phyloP scores from a whole-genome alignment of 2,113 vertebrate species.

The Dicrurus megarhynchus region DNA sequence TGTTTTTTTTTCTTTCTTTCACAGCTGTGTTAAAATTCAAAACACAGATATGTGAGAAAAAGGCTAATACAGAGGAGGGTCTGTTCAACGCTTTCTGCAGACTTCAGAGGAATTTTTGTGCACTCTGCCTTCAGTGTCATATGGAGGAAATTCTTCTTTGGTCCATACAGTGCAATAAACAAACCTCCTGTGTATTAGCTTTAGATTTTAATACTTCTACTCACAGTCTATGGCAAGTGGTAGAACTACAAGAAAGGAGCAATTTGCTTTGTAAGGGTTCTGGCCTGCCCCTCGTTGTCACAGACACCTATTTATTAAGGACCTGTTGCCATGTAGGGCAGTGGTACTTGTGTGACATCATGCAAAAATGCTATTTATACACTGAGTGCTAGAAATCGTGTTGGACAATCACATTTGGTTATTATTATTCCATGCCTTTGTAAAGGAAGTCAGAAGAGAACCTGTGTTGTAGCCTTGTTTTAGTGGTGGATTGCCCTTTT shows the following conservation, averaged over 20 bases:
- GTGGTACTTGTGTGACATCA: not conserved
- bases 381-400: not conserved
- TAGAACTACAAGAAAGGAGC: not conserved
- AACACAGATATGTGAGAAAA: conserved; percentile 36
- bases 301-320: not conserved
- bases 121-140: conserved; percentile 1
- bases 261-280: not conserved
- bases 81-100: conserved; percentile 20
- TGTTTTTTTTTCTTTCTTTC: not conserved
- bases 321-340: not conserved
- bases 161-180: conserved; percentile 27
- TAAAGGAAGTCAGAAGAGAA: not conserved
- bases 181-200: conserved; percentile 19
- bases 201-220: conserved; percentile 4
- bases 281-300: not conserved
- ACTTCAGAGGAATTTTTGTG: conserved; percentile 52
- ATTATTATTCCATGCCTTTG: not conserved
- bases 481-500: not conserved
- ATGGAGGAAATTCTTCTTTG: conserved; percentile 25
- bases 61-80: conserved; percentile 23
- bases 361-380: not conserved
- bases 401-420: not conserved
- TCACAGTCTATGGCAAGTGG: not conserved
- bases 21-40: conserved; percentile 53
- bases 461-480: not conserved